Base-by-base conservation (phyloP, 2,113 vertebrate genomes). In the Meriones unguiculatus region DNA sequence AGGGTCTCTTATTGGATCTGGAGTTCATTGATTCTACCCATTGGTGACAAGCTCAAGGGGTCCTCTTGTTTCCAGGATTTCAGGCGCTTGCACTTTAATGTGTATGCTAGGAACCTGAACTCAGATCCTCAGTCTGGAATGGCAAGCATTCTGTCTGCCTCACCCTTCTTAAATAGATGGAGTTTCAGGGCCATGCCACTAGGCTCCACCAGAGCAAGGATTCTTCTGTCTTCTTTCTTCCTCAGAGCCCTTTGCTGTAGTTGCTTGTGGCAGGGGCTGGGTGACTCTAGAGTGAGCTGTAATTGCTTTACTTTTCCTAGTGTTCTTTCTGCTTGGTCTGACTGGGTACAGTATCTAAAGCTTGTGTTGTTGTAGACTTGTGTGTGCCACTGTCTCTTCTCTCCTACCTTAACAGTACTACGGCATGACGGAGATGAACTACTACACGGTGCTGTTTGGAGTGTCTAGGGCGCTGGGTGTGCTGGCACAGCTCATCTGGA, bases 381-480 rank as follows among this genome's bases (percentile, higher is more conserved):
- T n/a, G 59, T 22, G 28, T 86, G 35, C 75, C 50, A 35, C 38
- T 78, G 15, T 72, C 57, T 69, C 85, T 90, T 93, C 73, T 95
- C 62, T 96, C 95, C 72, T 86, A 4, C 22, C 75, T 93, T 93
- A 46, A 4, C 98, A 99, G 99, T 99, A 99, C 97, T 99, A 99
- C 0, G 99, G 99, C 52, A 99, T 99, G 99, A 99, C 98, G 22
- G 99, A 99, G 98, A 99, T 99, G 99, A 99, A 99, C 94, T 99
- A 99, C 98, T 99, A 99, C 99, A 99, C 99, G 0, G 99, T 99
- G 97, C 99, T 99, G 65, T 99, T 99, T 0, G 99, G 99, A 0
- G 99, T 99, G 54, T 99, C 99, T 11, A 99, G 99, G 11, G 99
- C 99, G 0, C 98, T 99, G 59, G 99, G 99, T 0, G 99, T 99